phyloP scores from a whole-genome alignment of 2,113 vertebrate genomes.

The Indicator maculatus region DNA sequence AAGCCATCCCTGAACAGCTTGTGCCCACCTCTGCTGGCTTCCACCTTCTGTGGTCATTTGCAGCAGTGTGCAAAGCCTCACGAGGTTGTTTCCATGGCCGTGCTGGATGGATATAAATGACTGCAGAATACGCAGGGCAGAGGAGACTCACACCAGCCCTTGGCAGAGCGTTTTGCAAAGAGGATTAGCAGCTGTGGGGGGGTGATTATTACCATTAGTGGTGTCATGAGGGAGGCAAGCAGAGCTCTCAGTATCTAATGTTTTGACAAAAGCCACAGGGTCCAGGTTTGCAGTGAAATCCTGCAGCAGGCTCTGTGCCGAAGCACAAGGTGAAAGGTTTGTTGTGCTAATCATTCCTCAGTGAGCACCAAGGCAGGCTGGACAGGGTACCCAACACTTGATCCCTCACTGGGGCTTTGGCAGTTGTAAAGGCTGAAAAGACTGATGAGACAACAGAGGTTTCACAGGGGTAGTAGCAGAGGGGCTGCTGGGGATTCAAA shows the following conservation, averaged over 20 bases:
- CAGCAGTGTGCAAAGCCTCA: neutral
- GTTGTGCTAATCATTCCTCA: neutral
- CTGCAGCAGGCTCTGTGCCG: neutral
- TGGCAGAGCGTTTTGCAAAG: neutral
- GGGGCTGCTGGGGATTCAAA: neutral
- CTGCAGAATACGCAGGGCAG: neutral
- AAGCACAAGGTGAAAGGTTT: neutral
- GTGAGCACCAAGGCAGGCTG: neutral
- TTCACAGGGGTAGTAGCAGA: neutral
- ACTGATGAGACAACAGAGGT: neutral
- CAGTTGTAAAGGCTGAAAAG: neutral
- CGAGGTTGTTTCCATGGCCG: neutral
- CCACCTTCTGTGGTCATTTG: neutral
- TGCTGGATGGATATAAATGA: neutral
- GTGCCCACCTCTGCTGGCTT: neutral
- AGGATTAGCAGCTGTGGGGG: slow-evolving; percentile 42
- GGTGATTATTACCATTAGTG: slow-evolving; percentile 47
- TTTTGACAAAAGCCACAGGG: slow-evolving; percentile 52
- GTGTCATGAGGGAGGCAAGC: slow-evolving; percentile 23
- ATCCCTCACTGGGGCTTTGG: neutral
- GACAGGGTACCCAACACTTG: neutral
- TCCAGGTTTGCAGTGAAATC: slow-evolving; percentile 3
- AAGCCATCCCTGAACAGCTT: neutral
- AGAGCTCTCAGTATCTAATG: neutral
- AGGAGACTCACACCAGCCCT: neutral